Conservation (phyloP, 2,888 invertebrate genomes). For the Trichopoda pennipes region DNA sequence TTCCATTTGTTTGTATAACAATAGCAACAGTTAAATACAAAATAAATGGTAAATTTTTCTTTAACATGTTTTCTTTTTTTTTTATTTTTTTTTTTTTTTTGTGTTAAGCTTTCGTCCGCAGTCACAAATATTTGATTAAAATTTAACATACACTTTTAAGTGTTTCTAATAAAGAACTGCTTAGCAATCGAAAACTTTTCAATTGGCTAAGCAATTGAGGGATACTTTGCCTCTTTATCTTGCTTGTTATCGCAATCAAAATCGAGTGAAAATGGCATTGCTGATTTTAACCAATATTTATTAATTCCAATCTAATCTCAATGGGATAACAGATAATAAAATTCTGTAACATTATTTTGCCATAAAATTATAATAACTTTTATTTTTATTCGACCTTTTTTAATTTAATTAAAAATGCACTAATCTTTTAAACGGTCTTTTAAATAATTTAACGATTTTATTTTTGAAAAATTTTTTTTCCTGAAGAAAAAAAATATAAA, state of each 20-base stretch:
- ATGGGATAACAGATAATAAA: not conserved
- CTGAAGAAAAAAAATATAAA: too few relatives aligned
- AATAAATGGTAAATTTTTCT: not conserved
- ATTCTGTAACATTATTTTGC: not conserved
- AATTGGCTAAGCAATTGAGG: not conserved
- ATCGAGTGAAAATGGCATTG: not conserved
- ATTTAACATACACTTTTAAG: not conserved
- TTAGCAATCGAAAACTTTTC: not conserved
- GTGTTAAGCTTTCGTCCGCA: not conserved
- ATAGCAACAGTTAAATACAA: slow-evolving; percentile 3
- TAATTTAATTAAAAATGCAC: too few relatives aligned
- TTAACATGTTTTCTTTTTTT: slow-evolving; percentile 2
- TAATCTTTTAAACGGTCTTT: too few relatives aligned
- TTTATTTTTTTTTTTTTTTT: not conserved
- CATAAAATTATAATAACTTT: too few relatives aligned
- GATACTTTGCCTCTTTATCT: not conserved
- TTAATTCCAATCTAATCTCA: not conserved
- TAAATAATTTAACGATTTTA: too few relatives aligned
- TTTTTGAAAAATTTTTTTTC: too few relatives aligned
- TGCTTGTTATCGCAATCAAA: not conserved
- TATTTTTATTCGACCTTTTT: too few relatives aligned
- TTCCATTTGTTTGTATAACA: not conserved
- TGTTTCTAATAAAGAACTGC: not conserved
- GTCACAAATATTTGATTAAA: not conserved
- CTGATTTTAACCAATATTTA: too few relatives aligned